These are phyloP conservation scores for Camelus bactrianus DNA, from an alignment of 2,113 vertebrate species.

Conservation along the genomic window DNA sequence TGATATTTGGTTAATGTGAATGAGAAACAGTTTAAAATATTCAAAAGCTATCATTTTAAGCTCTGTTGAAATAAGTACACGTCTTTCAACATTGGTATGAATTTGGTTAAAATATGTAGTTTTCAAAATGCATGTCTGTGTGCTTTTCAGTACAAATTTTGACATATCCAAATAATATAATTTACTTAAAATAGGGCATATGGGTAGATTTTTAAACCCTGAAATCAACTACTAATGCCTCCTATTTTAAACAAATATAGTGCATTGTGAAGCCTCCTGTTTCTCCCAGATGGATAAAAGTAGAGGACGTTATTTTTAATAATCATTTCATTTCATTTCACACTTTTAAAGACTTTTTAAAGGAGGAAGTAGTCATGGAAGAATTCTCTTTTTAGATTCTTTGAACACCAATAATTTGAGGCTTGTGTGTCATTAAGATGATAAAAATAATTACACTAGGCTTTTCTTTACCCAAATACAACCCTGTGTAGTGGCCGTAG, in stretches of 20 bases:
- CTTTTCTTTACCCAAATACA: neutral
- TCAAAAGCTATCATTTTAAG: neutral
- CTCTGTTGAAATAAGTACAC: neutral
- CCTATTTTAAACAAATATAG: neutral
- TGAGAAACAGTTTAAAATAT: neutral
- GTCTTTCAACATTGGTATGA: neutral
- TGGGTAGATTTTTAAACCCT: neutral
- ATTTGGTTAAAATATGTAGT: neutral
- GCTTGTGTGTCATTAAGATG: neutral
- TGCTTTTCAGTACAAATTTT: neutral
- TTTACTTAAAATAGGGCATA: neutral
- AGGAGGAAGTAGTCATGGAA: neutral
- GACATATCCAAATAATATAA: neutral
- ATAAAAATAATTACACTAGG: neutral
- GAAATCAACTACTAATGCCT: neutral
- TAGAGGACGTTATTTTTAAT: neutral
- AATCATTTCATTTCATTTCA: neutral
- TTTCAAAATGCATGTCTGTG: neutral
- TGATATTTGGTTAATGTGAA: neutral
- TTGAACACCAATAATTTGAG: neutral
- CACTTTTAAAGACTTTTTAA: neutral
- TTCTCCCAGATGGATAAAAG: neutral
- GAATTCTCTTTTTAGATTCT: neutral
- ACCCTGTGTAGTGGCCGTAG: neutral
- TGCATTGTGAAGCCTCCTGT: neutral